These are phyloP conservation scores for Temnothorax curvispinosus DNA, from an alignment of 1,140 invertebrate species.

Conservation along the genomic window DNA sequence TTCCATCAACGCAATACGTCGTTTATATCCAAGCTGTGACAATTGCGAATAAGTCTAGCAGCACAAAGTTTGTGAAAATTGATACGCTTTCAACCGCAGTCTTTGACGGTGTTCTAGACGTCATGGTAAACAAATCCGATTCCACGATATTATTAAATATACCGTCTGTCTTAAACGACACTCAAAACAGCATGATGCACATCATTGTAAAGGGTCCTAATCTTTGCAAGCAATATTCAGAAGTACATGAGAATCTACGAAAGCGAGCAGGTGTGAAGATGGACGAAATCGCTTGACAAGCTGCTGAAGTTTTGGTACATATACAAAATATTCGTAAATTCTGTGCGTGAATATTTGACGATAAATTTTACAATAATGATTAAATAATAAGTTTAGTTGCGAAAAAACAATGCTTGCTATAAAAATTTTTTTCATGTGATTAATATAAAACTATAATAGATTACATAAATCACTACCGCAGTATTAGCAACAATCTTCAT, in stretches of 20 bases:
- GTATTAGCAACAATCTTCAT: too few relatives aligned
- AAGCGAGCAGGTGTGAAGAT: not conserved
- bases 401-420: too few relatives aligned
- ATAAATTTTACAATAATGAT: too few relatives aligned
- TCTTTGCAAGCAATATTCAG: constrained; percentile 51
- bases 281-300: constrained; percentile 67
- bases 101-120: constrained; percentile 42
- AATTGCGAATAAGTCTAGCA: not conserved
- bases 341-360: not conserved
- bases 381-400: too few relatives aligned
- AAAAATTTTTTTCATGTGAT: too few relatives aligned
- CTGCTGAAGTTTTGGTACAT: constrained; percentile 61
- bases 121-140: not conserved
- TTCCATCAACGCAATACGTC: constrained; percentile 63
- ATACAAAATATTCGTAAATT: not conserved
- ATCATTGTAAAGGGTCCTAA: constrained; percentile 66
- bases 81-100: constrained; percentile 28
- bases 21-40: constrained; percentile 65
- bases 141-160: constrained; percentile 67
- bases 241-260: constrained; percentile 7
- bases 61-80: not conserved
- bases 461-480: too few relatives aligned
- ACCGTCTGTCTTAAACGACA: constrained; percentile 66
- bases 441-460: too few relatives aligned
- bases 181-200: constrained; percentile 54